Base-by-base conservation (phyloP, 2,113 vertebrate genomes). In the Phaethon lepturus region DNA sequence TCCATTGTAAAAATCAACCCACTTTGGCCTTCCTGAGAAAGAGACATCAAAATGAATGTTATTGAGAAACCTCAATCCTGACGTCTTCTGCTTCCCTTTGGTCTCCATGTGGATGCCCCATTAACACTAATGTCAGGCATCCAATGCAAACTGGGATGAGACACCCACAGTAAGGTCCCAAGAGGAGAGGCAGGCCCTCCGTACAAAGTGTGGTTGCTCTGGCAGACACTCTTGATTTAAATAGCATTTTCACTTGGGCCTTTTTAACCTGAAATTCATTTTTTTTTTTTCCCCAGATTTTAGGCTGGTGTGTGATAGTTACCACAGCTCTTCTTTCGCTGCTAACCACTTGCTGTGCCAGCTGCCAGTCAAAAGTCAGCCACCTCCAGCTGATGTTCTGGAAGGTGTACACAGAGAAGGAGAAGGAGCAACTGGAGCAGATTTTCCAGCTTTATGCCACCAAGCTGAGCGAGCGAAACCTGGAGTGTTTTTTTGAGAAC, bases 381-480 rank as follows among this genome's bases (percentile, higher is more conserved):
- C 98, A 99, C 96, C 98, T 99, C 38, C 99, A 99, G 97, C 96
- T 99, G 80, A 98, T 88, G 95, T 99, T 99, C 96, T 99, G 99
- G 99, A 98, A 74, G 97, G 91, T 72, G 0, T 99, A 99, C 2
- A 62, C 86, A 11, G 92, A 98, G 45, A 98, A 98, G 11, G 99
- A 99, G 96, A 98, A 95, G 60, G 96, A 97, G n/a, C 98, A 98
- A 45, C 88, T 99, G 55, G 98, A 99, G 52, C 96, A 96, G 49
- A 97, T 96, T 10, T 95, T 98, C 26, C 44, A 97, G 28, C 91
- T 98, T 28, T 99, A 99, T 10, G 99, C 99, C 88, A 98, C 97
- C 92, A 97, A 98, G 60, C 98, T 99, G 35, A 99, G 99, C 0
- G 98, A 99, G 47, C 94, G 98, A 90, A 99, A 99, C 88, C 86